phyloP scores from a whole-genome alignment of 2,888 invertebrate genomes.

The Synergus gifuensis region DNA sequence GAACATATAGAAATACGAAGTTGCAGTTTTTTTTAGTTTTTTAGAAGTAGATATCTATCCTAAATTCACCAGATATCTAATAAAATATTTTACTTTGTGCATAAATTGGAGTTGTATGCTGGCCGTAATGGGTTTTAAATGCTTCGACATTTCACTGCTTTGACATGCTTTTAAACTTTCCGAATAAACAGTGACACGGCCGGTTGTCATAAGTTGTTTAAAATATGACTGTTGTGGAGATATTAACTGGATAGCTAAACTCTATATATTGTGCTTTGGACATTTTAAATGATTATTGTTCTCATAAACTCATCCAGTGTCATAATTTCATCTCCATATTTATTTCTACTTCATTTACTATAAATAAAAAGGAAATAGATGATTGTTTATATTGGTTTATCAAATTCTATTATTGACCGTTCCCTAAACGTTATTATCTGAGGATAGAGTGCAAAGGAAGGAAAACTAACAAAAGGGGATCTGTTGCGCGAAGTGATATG shows the following conservation, averaged over 20 bases:
- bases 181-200: background rate
- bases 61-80: no score
- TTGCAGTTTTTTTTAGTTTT: no score
- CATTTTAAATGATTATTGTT: background rate
- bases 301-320: background rate
- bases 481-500: constrained; percentile 45
- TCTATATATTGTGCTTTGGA: background rate
- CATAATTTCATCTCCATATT: background rate
- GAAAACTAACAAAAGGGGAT: constrained; percentile 4
- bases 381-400: background rate
- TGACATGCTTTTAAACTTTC: background rate
- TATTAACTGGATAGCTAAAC: background rate
- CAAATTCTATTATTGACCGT: background rate
- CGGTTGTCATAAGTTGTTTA: background rate
- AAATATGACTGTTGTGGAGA: background rate
- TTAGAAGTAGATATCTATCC: no score
- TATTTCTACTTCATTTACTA: background rate
- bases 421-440: background rate
- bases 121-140: background rate
- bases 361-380: no score
- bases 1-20: no score
- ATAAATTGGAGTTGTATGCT: background rate
- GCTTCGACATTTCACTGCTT: background rate
- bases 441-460: constrained; percentile 43
- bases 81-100: background rate